Evolutionary conservation across 2,797 vertebrate species (phyloP), one percentile per base, ranked within the genome.

Genomic region (Merluccius polli): DNA sequence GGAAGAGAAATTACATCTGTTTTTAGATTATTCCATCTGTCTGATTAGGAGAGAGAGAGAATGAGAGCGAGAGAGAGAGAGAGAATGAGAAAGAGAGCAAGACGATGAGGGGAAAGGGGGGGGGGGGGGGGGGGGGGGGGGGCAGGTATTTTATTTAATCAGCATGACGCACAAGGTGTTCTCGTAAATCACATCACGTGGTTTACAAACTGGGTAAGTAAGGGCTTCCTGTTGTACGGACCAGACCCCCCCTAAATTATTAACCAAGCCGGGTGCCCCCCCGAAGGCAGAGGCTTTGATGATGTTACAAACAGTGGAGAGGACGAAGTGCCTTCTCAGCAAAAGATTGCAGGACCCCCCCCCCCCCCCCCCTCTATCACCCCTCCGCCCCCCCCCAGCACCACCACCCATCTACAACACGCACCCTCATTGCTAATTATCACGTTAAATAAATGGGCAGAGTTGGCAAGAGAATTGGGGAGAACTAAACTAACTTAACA

Each of bases 141-240:
- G 18, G 65, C 72, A 93, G 95, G 92, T 93, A 93, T 95, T 96
- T 95, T 95, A 95, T 96, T 96, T 96, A 97, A 96, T 95, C 94
- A 95, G 94, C 90, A 89, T 95, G 95, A 96, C 93, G 94, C 96
- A 96, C 81, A 95, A 96, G 96, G 95, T 96, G 96, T 95, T 96
- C 94, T 95, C 95, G 96, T 98, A 96, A 97, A 97, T 97, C 95
- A 15, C 41, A 97, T 95, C 94, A 92, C 94, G 95, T 96, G 95
- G 94, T 97, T 97, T 97, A 96, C 95, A 97, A 96, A 97, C 95
- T 96, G 95, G 95, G 95, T 98, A 97, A 98, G 95, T 94, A 95
- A 85, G 90, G 94, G 94, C 94, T 96, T 96, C 96, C 96, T 97
- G 96, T 94, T 95, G 96, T 95, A 94, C 94, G 94, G 94, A 94